These are phyloP conservation scores for Luehdorfia chinensis DNA, from an alignment of 1,140 invertebrate species.

Conservation along the genomic window DNA sequence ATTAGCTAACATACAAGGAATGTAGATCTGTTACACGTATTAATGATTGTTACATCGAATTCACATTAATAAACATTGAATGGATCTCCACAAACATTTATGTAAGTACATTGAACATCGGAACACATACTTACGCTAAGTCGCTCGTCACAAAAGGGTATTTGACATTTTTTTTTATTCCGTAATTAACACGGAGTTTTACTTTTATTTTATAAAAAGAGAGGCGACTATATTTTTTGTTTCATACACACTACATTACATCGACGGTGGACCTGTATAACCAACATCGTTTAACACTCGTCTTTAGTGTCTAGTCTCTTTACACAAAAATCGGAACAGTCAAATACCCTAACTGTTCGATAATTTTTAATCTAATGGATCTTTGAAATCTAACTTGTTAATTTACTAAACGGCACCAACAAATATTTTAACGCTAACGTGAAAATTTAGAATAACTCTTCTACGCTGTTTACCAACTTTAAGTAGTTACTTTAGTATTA, in stretches of 20 bases:
- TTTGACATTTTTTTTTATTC: background rate
- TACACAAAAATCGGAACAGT: background rate
- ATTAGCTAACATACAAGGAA: background rate
- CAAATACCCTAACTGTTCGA: background rate
- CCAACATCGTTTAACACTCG: too few species aligned
- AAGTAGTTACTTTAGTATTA: background rate
- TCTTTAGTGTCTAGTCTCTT: too few species aligned
- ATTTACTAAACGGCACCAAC: background rate
- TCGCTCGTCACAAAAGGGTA: background rate
- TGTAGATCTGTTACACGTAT: background rate
- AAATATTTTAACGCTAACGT: slow-evolving; percentile 1
- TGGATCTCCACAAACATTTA: background rate
- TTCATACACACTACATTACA: too few species aligned
- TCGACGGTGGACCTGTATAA: too few species aligned
- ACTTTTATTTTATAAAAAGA: too few species aligned
- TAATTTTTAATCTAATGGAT: background rate
- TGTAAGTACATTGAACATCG: slow-evolving; percentile 1
- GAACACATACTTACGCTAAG: background rate
- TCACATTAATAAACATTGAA: background rate
- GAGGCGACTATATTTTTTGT: too few species aligned
- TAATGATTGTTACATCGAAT: background rate
- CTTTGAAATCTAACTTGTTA: background rate
- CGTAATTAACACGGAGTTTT: too few species aligned
- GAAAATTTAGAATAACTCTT: slow-evolving; percentile 3
- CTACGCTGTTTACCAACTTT: slow-evolving; percentile 7